phyloP scores from a whole-genome alignment of 2,797 vertebrate species.

The Tauraco hartlaubi region DNA sequence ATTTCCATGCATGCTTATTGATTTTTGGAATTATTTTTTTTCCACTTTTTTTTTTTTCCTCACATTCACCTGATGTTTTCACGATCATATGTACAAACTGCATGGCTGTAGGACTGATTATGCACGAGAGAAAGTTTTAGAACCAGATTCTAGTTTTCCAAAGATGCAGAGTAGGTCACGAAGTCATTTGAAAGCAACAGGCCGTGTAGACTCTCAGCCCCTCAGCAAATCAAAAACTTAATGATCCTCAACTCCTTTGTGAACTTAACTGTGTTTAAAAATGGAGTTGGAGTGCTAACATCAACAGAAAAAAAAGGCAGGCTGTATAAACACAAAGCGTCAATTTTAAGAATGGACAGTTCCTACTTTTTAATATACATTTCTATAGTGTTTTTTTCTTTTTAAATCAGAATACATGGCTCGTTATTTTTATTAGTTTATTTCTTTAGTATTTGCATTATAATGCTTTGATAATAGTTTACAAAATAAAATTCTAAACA shows the following conservation, averaged over 20 bases:
- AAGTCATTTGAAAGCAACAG: not conserved
- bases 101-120: not conserved
- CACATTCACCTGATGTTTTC: not conserved
- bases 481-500: not conserved
- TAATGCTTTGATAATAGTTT: not conserved
- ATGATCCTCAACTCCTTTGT: not conserved
- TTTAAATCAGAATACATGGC: not conserved
- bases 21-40: not conserved
- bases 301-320: not conserved
- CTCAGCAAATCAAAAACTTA: slow-evolving; percentile 2
- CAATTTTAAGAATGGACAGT: not conserved
- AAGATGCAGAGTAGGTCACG: not conserved
- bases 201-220: accelerated
- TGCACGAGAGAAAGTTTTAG: not conserved
- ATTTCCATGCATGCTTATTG: not conserved
- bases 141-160: not conserved
- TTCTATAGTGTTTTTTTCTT: not conserved
- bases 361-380: not conserved
- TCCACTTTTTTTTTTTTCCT: not conserved
- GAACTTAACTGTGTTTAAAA: not conserved
- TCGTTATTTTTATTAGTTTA: not conserved
- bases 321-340: not conserved
- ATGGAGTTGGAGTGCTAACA: not conserved
- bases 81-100: not conserved
- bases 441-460: not conserved